Base-by-base conservation (phyloP, 1,140 invertebrate species). In the Drosophila jambulina region DNA sequence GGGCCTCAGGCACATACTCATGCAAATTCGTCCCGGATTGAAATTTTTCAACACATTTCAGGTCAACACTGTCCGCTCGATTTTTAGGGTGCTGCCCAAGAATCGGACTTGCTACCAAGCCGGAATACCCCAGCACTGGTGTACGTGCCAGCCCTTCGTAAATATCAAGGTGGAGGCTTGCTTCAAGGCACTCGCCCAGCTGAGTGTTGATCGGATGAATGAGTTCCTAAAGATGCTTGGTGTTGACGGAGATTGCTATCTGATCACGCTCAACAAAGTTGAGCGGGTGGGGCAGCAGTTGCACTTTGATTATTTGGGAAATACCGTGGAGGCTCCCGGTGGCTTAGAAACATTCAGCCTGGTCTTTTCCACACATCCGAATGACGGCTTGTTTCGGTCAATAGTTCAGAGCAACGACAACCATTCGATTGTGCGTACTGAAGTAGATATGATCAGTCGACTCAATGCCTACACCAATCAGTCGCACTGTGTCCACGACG, bases 71-170 rank as follows among this genome's bases (percentile, higher is more conserved):
- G 97, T 96, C 67, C 93, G 93, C 6, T 96, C 95, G 58, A 88
- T 98, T 9, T 95, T 97, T 51, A 81, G 93, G 3, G 92, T 94
- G 19, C 93, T 97, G 2, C 94, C 95, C 0, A 85, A 80, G 3
- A 93, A 95, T 38, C 93, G 97, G 32, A 95, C 95, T 2, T 98
- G 97, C 90, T 78, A 82, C 4, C 94, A 96, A 48, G 96, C 95
- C 3, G 94, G 94, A 0, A 95, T 98, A 4, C 92, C 94, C 1
- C 93, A 95, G 19, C 96, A 97, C 78, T 98, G 96, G 95, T 98
- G 97, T 83, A 95, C 95, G 15, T 98, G 97, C 67, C 93, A 93
- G 4, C 92, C 93, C 0, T 95, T 94, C 59, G 81, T 91, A 15
- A 3, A 12, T 17, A 21, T 15, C 29, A 19, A 0, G 2, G 3